Base-by-base conservation (phyloP, 1,140 invertebrate species). In the Anastrepha obliqua region DNA sequence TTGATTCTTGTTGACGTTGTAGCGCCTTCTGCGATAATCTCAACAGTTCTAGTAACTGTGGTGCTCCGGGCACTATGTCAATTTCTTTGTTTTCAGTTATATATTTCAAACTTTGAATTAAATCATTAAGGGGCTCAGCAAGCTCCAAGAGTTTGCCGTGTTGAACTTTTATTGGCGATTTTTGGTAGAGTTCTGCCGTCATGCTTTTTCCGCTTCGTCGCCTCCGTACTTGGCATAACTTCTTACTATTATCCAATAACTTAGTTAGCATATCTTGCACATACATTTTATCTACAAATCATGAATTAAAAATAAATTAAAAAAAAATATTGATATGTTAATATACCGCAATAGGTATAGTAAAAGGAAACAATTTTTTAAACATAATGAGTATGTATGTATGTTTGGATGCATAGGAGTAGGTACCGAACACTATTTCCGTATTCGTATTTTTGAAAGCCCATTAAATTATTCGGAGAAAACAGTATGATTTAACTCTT, bases 161-260 rank as follows among this genome's bases (percentile, higher is more conserved):
- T 17, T 81, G 44, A 20, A 55, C 17, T 29, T 81, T 81, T 81
- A 81, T 81, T 55, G 47, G n/a, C 44, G 47, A 3, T 17, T 55
- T 55, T 81, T 51, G 29, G 74, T 20, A 81, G 74, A 81, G 55
- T 55, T 81, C 74, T 55, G 74, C 44, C 20, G 74, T 55, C 47
- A 55, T 81, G n/a, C 74, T 81, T 55, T 81, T 81, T 55, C 74
- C 74, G 42, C n/a, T 55, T 81, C 74, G 51, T 81, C 74, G 44
- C 74, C 74, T 47, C 20, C 74, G 74, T 8, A 20, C 74, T 74
- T 11, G 70, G 70, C 70, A 51, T 74, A 74, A 15, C 11, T 74
- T 74, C 70, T 44, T 74, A 74, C 44, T 74, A 74, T 74, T 42
- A 47, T 81, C 74, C 74, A 81, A 81, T 55, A 81, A 81, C n/a